These are phyloP conservation scores for Nothoprocta pentlandii DNA, from an alignment of 2,113 vertebrate genomes.

Conservation along the genomic window DNA sequence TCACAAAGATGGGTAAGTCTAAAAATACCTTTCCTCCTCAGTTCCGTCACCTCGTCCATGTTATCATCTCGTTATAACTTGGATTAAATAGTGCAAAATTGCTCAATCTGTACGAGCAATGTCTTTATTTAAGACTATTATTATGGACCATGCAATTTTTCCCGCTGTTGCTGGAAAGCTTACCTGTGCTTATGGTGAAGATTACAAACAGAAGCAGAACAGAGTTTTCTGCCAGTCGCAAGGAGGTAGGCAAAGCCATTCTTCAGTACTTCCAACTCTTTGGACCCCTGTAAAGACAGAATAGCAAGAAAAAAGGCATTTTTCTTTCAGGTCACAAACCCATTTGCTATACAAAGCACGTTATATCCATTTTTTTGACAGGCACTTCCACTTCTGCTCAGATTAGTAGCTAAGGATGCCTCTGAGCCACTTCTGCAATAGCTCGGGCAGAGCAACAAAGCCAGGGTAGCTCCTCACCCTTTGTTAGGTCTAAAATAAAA, in stretches of 20 bases:
- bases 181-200: slow-evolving; percentile 34
- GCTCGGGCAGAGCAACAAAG: background rate
- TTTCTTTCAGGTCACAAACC: background rate
- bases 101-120: background rate
- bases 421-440: background rate
- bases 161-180: background rate
- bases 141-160: background rate
- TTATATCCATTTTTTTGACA: background rate
- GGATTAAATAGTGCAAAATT: background rate
- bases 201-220: slow-evolving; percentile 14
- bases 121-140: background rate
- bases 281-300: slow-evolving; percentile 31
- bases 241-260: slow-evolving; percentile 14
- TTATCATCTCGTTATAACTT: background rate
- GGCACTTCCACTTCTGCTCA: background rate
- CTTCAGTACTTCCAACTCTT: background rate
- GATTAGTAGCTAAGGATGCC: background rate
- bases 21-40: background rate
- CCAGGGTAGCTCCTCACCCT: background rate
- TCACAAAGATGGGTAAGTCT: background rate
- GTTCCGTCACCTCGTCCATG: background rate
- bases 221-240: background rate
- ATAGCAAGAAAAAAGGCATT: background rate
- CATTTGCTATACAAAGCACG: background rate
- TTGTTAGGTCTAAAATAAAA: slow-evolving; percentile 48